Percentiles rank a stretch among this genome's conserved stretches.
phyloP scores from a whole-genome alignment of 2,797 vertebrate genomes.

The Muraenolepis orangiensis region DNA sequence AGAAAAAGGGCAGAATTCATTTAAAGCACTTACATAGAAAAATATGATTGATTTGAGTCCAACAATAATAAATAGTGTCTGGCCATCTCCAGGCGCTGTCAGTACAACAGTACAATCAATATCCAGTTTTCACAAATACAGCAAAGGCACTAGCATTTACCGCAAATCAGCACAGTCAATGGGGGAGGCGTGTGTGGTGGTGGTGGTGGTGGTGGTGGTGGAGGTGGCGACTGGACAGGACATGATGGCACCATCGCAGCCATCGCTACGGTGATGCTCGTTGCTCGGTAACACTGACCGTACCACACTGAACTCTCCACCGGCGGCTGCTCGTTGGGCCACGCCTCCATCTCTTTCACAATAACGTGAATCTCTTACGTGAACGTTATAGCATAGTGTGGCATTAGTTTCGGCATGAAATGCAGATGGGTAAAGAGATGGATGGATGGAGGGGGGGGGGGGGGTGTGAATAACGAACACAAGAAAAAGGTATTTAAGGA shows the following conservation, averaged over 20 bases:
- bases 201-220: background rate
- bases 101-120: slow-evolving; percentile 78
- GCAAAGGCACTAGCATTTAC: slow-evolving; percentile 82
- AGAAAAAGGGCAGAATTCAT: slow-evolving; percentile 78
- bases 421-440: background rate
- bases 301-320: background rate
- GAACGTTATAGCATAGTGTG: background rate
- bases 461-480: background rate
- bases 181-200: slow-evolving; percentile 32
- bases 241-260: background rate
- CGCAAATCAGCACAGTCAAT: slow-evolving; percentile 67
- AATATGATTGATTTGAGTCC: slow-evolving; percentile 82
- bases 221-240: background rate
- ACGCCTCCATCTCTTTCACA: background rate
- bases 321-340: background rate
- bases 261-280: background rate
- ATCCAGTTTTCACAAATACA: slow-evolving; percentile 77
- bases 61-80: slow-evolving; percentile 80
- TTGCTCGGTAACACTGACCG: background rate
- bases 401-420: slow-evolving; percentile 2
- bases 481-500: background rate
- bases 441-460: background rate
- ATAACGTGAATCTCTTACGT: background rate
- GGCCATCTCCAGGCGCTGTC: slow-evolving; percentile 66
- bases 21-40: slow-evolving; percentile 84